Conservation (phyloP, 2,113 vertebrate species). For the Erpornis zantholeuca region DNA sequence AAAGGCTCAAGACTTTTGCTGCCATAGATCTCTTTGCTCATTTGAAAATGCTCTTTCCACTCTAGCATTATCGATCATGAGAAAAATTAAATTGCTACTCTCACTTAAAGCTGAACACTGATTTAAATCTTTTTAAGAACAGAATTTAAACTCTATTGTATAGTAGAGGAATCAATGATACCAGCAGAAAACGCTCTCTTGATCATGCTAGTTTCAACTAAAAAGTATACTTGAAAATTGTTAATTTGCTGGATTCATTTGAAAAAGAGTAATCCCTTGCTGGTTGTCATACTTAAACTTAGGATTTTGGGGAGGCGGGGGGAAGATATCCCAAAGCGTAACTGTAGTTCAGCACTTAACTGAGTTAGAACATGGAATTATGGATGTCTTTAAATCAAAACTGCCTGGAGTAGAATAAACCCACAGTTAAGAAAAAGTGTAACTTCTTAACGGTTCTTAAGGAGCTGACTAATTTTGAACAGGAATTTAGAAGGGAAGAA, state of each 20-base stretch:
- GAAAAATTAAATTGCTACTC: not conserved
- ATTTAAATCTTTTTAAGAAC: not conserved
- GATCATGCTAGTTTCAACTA: not conserved
- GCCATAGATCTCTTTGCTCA: not conserved
- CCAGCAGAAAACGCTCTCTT: not conserved
- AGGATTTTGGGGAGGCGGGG: too few relatives aligned
- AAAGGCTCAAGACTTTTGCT: not conserved
- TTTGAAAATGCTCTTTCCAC: slow-evolving; percentile 20
- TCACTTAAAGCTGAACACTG: not conserved
- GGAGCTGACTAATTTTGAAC: not conserved
- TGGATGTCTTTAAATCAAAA: not conserved
- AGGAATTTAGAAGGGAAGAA: not conserved
- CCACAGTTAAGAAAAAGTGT: not conserved
- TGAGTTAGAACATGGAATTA: not conserved
- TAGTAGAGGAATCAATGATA: not conserved
- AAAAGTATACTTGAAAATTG: not conserved
- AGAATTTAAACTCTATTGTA: not conserved
- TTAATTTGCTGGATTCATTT: not conserved
- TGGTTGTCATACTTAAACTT: not conserved
- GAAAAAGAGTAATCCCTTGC: not conserved
- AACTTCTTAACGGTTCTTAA: not conserved
- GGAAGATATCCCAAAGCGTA: not conserved
- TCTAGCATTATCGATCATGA: not conserved
- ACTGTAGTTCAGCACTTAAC: not conserved
- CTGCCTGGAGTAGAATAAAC: not conserved